These are phyloP conservation scores for Megalopta genalis DNA, from an alignment of 1,140 invertebrate genomes.

Conservation along the genomic window DNA sequence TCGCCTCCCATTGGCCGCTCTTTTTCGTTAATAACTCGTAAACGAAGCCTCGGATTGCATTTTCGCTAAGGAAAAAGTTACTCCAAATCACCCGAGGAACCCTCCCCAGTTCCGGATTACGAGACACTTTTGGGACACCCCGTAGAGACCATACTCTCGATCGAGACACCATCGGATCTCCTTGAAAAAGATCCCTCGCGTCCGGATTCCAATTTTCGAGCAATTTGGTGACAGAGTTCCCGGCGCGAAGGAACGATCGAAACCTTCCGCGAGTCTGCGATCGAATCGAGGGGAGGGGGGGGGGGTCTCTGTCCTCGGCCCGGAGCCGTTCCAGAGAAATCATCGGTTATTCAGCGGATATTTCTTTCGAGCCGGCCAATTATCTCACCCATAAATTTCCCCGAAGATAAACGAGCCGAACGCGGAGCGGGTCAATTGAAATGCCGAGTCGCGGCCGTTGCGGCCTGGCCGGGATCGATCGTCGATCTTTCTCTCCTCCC, in stretches of 20 bases:
- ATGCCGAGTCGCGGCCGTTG: not conserved
- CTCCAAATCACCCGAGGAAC: too few relatives aligned
- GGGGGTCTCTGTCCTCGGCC: not conserved
- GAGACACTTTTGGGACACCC: too few relatives aligned
- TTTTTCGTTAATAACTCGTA: too few relatives aligned
- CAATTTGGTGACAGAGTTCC: too few relatives aligned
- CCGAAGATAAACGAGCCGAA: slow-evolving; percentile 26
- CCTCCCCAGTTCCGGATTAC: too few relatives aligned
- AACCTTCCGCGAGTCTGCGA: too few relatives aligned
- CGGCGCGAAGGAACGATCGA: not conserved
- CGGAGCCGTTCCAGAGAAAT: not conserved
- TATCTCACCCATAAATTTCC: slow-evolving; percentile 18
- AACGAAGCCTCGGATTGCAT: too few relatives aligned
- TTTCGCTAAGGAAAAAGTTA: too few relatives aligned
- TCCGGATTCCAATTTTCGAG: too few relatives aligned
- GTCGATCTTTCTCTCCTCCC: not conserved
- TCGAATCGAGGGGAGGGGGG: not conserved
- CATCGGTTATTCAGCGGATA: slow-evolving; percentile 20
- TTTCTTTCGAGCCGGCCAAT: slow-evolving; percentile 14
- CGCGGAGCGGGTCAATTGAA: not conserved
- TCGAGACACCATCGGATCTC: too few relatives aligned
- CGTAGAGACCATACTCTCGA: too few relatives aligned
- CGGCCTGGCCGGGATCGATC: not conserved
- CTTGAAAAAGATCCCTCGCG: not conserved
- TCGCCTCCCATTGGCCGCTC: too few relatives aligned